Percentiles rank a stretch among this genome's conserved stretches.
Evolutionary conservation across 2,797 vertebrate species (phyloP).

Genomic region (Fistularia commersonii): DNA sequence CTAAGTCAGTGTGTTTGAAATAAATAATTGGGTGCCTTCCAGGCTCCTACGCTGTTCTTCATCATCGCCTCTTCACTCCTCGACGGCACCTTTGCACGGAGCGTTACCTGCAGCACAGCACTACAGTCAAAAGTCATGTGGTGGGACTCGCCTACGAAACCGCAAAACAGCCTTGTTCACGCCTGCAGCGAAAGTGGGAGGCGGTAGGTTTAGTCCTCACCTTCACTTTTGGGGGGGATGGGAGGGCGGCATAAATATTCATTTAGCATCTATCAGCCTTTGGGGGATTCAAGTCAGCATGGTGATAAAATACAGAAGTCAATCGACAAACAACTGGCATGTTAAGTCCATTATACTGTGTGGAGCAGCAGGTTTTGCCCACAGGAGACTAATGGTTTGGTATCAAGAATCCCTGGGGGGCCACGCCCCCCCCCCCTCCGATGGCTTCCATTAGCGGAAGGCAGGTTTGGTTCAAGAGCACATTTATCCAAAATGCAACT

Average conservation of each 20-base stretch:
- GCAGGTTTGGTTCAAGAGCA: conserved; percentile 59
- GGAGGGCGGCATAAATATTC: conserved; percentile 48
- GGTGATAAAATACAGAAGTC: conserved; percentile 46
- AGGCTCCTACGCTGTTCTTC: too few species aligned
- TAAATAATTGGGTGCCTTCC: too few species aligned
- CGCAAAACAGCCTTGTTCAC: neutral
- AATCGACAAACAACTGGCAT: conserved; percentile 33
- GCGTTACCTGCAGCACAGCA: too few species aligned
- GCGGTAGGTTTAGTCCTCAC: conserved; percentile 9
- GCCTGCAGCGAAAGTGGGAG: conserved; percentile 11
- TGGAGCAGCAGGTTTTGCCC: conserved; percentile 51
- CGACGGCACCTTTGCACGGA: too few species aligned
- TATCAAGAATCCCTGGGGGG: conserved; percentile 65
- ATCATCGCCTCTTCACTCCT: too few species aligned
- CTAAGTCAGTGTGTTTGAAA: too few species aligned
- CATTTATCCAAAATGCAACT: conserved; percentile 55
- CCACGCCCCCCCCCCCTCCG: conserved; percentile 43
- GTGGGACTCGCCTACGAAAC: too few species aligned
- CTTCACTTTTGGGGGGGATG: conserved; percentile 13
- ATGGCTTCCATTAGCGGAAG: conserved; percentile 55
- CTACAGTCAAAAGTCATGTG: too few species aligned
- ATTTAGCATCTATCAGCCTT: conserved; percentile 47
- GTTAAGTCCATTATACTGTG: conserved; percentile 60
- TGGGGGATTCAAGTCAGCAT: conserved; percentile 43
- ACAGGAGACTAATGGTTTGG: conserved; percentile 68